These are phyloP conservation scores for Melanotaenia duboulayi DNA, from an alignment of 2,113 vertebrate genomes.

Conservation along the genomic window DNA sequence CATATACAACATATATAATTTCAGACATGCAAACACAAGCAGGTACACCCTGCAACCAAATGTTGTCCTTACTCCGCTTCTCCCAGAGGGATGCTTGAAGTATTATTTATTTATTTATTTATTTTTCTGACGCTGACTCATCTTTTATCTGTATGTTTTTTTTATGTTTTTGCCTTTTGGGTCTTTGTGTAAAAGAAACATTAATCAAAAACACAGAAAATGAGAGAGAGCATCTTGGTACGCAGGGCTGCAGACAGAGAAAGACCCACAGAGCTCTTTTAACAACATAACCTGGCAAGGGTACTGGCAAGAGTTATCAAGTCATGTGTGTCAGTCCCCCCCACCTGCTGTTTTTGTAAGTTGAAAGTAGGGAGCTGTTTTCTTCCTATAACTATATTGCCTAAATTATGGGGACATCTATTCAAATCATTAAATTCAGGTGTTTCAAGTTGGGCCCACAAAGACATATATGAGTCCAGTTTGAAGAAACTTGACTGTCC, in stretches of 20 bases:
- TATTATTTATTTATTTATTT: too few relatives aligned
- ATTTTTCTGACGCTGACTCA: slow-evolving; percentile 33
- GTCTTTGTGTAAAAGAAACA: slow-evolving; percentile 27
- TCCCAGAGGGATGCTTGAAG: slow-evolving; percentile 44
- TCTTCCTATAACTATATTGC: too few relatives aligned
- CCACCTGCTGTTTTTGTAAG: too few relatives aligned
- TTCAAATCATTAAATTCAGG: too few relatives aligned
- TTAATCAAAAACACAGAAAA: not conserved
- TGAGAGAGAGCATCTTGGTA: not conserved
- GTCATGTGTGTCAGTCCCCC: not conserved
- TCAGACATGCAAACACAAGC: not conserved
- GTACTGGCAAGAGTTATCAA: not conserved
- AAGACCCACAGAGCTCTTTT: not conserved
- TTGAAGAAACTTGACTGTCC: too few relatives aligned
- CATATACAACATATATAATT: not conserved
- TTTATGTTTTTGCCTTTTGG: slow-evolving; percentile 44
- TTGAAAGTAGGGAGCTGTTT: too few relatives aligned
- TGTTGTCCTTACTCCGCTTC: slow-evolving; percentile 38
- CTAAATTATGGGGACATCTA: too few relatives aligned
- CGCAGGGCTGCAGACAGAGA: not conserved
- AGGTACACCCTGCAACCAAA: slow-evolving; percentile 5
- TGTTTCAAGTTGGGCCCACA: too few relatives aligned
- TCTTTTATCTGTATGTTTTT: slow-evolving; percentile 24
- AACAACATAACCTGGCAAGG: not conserved
- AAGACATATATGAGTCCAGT: too few relatives aligned